Conservation (phyloP, 2,888 invertebrate genomes). For the Stegana nigrithorax region DNA sequence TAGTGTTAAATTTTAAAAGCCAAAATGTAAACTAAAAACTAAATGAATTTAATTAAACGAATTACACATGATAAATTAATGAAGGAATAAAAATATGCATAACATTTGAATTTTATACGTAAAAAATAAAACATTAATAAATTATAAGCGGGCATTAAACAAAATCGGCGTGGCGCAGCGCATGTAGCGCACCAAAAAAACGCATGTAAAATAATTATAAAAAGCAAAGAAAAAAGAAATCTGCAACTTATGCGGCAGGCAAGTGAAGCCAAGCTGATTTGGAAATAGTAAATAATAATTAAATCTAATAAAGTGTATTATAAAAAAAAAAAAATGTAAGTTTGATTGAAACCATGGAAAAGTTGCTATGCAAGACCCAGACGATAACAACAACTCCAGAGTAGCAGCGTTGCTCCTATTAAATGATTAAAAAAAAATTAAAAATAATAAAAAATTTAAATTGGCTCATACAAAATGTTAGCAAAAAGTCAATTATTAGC, state of each 20-base stretch:
- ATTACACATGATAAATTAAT: neutral
- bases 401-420: too few species aligned
- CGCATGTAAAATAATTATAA: conserved; percentile 56
- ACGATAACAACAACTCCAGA: too few species aligned
- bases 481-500: too few species aligned
- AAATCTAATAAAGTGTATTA: conserved; percentile 63
- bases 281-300: conserved; percentile 50
- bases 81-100: neutral
- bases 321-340: conserved; percentile 32
- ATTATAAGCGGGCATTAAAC: too few species aligned
- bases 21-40: conserved; percentile 39
- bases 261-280: conserved; percentile 4
- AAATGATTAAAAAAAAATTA: too few species aligned
- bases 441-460: too few species aligned
- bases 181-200: too few species aligned
- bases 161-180: too few species aligned
- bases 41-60: conserved; percentile 42
- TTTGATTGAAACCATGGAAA: too few species aligned
- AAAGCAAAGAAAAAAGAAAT: conserved; percentile 27
- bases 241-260: conserved; percentile 28
- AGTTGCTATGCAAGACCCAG: too few species aligned
- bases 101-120: conserved; percentile 58
- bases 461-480: too few species aligned
- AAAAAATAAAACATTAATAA: conserved; percentile 29
- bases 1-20: conserved; percentile 35